phyloP scores from a whole-genome alignment of 2,797 vertebrate species.

The Parotocinclus haroldoi region DNA sequence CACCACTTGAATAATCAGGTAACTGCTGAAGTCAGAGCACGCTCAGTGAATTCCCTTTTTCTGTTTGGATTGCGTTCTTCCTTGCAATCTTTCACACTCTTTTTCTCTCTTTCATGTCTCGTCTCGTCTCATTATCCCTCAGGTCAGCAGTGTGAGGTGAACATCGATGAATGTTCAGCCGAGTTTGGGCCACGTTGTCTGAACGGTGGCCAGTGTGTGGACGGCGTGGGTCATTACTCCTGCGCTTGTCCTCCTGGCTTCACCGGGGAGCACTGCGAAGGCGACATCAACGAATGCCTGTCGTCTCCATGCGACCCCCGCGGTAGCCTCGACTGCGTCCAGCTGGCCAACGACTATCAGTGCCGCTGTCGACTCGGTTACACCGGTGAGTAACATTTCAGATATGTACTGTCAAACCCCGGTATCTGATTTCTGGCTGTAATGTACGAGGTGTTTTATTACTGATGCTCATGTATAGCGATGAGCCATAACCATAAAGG shows the following conservation, averaged over 20 bases:
- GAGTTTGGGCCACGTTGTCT: slow-evolving; percentile 64
- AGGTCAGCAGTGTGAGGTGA: slow-evolving; percentile 72
- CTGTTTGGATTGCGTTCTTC: no score
- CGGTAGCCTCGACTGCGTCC: slow-evolving; percentile 86
- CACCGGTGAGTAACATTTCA: slow-evolving; percentile 64
- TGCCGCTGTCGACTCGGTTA: slow-evolving; percentile 86
- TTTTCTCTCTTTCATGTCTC: not conserved
- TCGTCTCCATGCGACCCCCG: slow-evolving; percentile 77
- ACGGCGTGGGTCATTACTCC: slow-evolving; percentile 81
- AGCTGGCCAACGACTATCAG: slow-evolving; percentile 81
- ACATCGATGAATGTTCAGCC: slow-evolving; percentile 73
- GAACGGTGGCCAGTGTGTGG: slow-evolving; percentile 78
- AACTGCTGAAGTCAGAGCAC: no score
- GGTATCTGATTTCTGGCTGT: no score
- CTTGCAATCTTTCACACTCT: no score
- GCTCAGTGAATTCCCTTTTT: no score
- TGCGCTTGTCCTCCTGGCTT: slow-evolving; percentile 84
- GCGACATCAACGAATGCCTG: slow-evolving; percentile 88
- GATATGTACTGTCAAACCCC: no score
- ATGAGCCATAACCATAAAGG: no score
- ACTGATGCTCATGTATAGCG: no score
- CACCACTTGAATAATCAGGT: no score
- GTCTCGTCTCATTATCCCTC: not conserved
- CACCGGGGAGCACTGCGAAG: slow-evolving; percentile 86
- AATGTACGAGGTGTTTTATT: no score